Percentiles rank a stretch among this genome's conserved stretches.
Conservation (phyloP, 2,113 vertebrate species). For the Alexandromys fortis region DNA sequence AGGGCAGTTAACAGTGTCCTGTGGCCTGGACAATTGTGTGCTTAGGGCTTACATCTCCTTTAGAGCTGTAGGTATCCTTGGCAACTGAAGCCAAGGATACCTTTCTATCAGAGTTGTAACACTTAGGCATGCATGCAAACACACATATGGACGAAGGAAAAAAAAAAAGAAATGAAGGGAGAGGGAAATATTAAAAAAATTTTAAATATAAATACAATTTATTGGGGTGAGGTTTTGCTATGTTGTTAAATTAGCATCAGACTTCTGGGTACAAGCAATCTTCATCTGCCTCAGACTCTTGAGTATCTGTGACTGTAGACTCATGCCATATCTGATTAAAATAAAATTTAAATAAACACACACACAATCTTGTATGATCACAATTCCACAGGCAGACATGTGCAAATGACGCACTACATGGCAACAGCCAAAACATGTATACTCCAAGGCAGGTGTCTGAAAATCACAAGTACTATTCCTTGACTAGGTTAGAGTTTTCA, state of each 20-base stretch:
- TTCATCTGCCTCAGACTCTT: not conserved
- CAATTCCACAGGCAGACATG: not conserved
- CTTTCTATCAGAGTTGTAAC: not conserved
- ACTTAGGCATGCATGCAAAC: not conserved
- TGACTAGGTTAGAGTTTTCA: conserved; percentile 35
- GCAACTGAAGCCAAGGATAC: not conserved
- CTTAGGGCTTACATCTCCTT: not conserved
- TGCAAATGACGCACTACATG: not conserved
- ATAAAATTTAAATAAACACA: not conserved
- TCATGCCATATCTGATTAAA: not conserved
- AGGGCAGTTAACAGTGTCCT: not conserved
- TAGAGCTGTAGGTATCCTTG: not conserved
- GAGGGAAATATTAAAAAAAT: not conserved
- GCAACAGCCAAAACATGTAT: conserved; percentile 50
- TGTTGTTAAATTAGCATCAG: not conserved
- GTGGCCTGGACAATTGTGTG: not conserved
- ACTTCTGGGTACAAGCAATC: not conserved
- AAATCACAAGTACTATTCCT: conserved; percentile 12
- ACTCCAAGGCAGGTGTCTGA: conserved; percentile 4
- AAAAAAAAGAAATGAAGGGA: not conserved
- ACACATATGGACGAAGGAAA: not conserved
- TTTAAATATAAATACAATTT: conserved; percentile 34
- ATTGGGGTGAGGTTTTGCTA: not conserved
- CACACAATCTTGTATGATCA: conserved; percentile 19
- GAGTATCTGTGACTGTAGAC: not conserved